These are phyloP conservation scores for Acrobasis consociella DNA, from an alignment of 2,888 invertebrate genomes.

Conservation along the genomic window DNA sequence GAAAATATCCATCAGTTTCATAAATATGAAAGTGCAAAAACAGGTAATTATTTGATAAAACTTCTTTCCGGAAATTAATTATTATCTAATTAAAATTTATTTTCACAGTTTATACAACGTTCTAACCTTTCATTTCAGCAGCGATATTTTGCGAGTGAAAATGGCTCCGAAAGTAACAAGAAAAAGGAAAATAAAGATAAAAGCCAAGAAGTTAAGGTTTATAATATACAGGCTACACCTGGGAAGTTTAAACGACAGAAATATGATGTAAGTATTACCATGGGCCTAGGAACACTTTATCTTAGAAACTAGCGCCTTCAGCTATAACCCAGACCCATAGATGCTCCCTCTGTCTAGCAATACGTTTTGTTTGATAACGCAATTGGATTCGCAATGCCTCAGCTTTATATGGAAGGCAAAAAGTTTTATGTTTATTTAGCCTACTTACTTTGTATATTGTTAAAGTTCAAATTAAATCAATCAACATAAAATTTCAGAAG, in stretches of 20 bases:
- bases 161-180: slow-evolving; percentile 36
- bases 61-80: background rate
- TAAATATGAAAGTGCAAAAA: slow-evolving; percentile 40
- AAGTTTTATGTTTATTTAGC: no score
- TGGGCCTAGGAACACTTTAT: no score
- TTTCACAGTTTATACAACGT: background rate
- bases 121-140: slow-evolving; percentile 43
- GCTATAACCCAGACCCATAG: no score
- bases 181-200: slow-evolving; percentile 31
- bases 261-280: slow-evolving; percentile 48
- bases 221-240: slow-evolving; percentile 61
- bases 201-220: slow-evolving; percentile 54
- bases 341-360: no score
- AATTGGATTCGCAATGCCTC: no score
- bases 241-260: slow-evolving; percentile 48
- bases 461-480: no score
- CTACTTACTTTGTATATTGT: no score
- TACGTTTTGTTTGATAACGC: no score
- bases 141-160: slow-evolving; percentile 56
- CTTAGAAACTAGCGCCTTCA: no score
- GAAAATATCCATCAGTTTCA: background rate
- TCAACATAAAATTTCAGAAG: slow-evolving; percentile 29
- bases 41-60: slow-evolving; percentile 31
- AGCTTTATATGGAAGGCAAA: no score
- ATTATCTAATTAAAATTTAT: background rate